Evolutionary conservation across 2,888 invertebrate genomes (phyloP).

Genomic region (Sarcophaga caerulescens): DNA sequence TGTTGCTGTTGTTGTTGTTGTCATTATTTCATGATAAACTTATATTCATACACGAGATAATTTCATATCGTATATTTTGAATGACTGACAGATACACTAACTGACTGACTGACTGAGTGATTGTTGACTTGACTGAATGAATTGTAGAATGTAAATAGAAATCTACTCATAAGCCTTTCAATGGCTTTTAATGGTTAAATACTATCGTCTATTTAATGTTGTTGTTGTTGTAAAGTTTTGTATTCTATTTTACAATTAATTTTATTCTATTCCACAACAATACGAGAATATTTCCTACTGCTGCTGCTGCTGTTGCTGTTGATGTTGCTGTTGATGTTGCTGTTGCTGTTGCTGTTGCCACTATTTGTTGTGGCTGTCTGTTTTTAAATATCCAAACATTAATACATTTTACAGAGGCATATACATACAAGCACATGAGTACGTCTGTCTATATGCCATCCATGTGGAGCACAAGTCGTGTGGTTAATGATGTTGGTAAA

Average conservation of each 20-base stretch:
- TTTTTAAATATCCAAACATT: not conserved
- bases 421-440: not conserved
- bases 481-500: conserved; percentile 64
- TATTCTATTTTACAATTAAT: too few species aligned
- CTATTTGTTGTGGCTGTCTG: not conserved
- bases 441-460: not conserved
- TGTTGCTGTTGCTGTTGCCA: not conserved
- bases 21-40: not conserved
- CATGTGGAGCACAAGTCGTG: conserved; percentile 8
- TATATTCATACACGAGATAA: not conserved
- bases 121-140: not conserved
- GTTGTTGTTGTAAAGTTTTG: too few species aligned
- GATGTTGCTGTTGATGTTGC: not conserved
- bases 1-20: not conserved
- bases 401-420: not conserved
- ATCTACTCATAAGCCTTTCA: not conserved
- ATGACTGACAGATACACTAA: not conserved
- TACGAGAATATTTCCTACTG: too few species aligned
- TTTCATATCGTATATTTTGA: not conserved
- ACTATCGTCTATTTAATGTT: not conserved
- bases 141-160: not conserved
- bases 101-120: not conserved
- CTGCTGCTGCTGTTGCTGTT: not conserved
- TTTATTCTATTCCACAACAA: too few species aligned
- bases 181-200: not conserved